Evolutionary conservation across 2,797 vertebrate species (phyloP), one percentile per base, ranked within the genome.

Genomic region (Denticeps clupeoides): DNA sequence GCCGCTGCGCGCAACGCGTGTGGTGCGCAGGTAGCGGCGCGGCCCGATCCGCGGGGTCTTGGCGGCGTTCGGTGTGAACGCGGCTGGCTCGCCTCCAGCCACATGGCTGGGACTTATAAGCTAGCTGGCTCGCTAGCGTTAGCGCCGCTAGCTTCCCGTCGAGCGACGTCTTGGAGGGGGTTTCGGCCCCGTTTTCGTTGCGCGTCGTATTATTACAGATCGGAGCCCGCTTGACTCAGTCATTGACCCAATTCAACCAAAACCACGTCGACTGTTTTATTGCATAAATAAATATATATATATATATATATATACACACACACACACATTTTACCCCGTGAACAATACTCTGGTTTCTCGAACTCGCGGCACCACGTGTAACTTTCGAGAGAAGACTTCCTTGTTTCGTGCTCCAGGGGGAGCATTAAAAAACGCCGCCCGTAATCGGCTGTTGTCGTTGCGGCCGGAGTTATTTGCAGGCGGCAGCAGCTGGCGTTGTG

Each of bases 301-400:
- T n/a, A n/a, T n/a, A n/a, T n/a, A n/a, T n/a, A n/a, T n/a, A n/a
- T n/a, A n/a, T n/a, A n/a, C n/a, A n/a, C n/a, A n/a, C n/a, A n/a
- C n/a, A n/a, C n/a, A n/a, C n/a, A n/a, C n/a, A n/a, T n/a, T n/a
- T n/a, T n/a, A n/a, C n/a, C n/a, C n/a, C n/a, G n/a, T n/a, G n/a
- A n/a, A n/a, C n/a, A n/a, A n/a, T n/a, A n/a, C n/a, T n/a, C n/a
- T n/a, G n/a, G n/a, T n/a, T n/a, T n/a, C n/a, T n/a, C n/a, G n/a
- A n/a, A n/a, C n/a, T n/a, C n/a, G n/a, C n/a, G 47, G 4, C 48
- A 80, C 80, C 82, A 84, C 82, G 82, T 84, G 82, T 72, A 63
- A 56, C n/a, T 41, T 31, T 33, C 45, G 42, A 5, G n/a, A n/a
- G n/a, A 15, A 25, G 42, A 37, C 38, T 54, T 63, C 60, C 49